Percentiles rank a stretch among this genome's conserved stretches.
These are phyloP conservation scores for Epinephelus malabaricus DNA, from an alignment of 2,797 vertebrate genomes.

Conservation along the genomic window DNA sequence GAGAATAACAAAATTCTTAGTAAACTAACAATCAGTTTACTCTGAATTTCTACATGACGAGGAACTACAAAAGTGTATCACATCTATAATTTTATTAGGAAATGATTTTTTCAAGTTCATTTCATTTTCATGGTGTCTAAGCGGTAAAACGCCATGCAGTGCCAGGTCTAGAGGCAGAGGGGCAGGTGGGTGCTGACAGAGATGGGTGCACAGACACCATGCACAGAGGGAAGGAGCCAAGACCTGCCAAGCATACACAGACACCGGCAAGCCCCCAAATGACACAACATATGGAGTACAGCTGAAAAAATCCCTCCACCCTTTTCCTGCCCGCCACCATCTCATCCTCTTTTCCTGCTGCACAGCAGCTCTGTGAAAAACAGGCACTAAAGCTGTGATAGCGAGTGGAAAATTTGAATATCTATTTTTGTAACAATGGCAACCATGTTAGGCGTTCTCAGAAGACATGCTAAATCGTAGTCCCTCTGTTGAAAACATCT, in stretches of 20 bases:
- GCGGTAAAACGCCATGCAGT: conserved; percentile 33
- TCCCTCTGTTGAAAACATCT: conserved; percentile 59
- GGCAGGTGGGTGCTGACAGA: conserved; percentile 78
- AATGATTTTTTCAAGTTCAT: conserved; percentile 34
- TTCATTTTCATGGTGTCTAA: conserved; percentile 35
- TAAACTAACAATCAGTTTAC: neutral
- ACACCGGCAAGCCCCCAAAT: conserved; percentile 74
- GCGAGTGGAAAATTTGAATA: conserved; percentile 65
- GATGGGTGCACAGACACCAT: conserved; percentile 65
- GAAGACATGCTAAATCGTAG: conserved; percentile 61
- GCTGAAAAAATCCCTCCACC: conserved; percentile 58
- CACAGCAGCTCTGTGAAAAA: conserved; percentile 70
- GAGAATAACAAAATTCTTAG: neutral
- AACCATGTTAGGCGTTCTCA: conserved; percentile 62
- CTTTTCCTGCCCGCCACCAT: conserved; percentile 51
- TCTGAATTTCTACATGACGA: neutral
- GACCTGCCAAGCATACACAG: conserved; percentile 73
- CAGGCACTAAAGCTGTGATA: conserved; percentile 50
- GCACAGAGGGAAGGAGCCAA: conserved; percentile 71
- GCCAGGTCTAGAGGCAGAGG: conserved; percentile 68
- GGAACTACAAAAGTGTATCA: neutral
- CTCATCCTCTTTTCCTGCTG: conserved; percentile 59
- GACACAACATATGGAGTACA: conserved; percentile 82
- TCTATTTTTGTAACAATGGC: conserved; percentile 70
- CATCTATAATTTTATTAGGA: conserved; percentile 9